Evolutionary conservation across 2,113 vertebrate species (phyloP), one percentile per base, ranked within the genome.

Genomic region (Cinclus mexicanus): DNA sequence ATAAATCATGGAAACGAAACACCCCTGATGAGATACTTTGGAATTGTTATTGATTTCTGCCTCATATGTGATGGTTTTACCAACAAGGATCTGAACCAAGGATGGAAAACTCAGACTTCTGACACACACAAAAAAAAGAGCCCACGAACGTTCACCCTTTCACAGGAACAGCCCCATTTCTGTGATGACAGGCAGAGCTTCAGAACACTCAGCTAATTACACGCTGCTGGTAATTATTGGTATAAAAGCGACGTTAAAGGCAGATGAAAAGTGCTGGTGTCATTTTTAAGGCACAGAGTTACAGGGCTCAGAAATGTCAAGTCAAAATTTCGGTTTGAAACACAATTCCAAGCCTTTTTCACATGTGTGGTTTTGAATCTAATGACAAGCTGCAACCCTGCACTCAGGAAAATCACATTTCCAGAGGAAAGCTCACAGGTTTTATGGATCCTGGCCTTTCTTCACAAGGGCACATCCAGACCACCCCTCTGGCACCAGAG

Each of bases 201-300:
- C 82, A 93, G 92, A 94, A 83, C 44, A n/a, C 52, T 88, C 64
- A 37, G 41, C 87, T 95, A 95, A 94, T 97, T 92, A 96, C 91
- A 92, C 28, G 76, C 68, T 71, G 65, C 37, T 33, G 67, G 39
- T 93, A 94, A 94, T 94, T 87, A 92, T 67, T 81, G 77, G 76
- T 83, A 89, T 93, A 35, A 94, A 94, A 59, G 26, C 35, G 49
- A 46, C 9, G 35, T 67, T 76, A 85, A 65, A 95, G 44, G 83
- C 91, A 95, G 64, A 52, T 87, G 44, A 80, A 94, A 95, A 97
- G 52, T 95, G 72, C 64, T 29, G 79, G 86, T 94, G 65, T 95
- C 80, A 41, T 67, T 94, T 90, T 91, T 95, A 78, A 93, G 91
- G 76, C 79, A n/a, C 68, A 28, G 90, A 95, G 86, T 70, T 93